Evolutionary conservation across 2,797 vertebrate genomes (phyloP).

Genomic region (Sebastiscus tertius): DNA sequence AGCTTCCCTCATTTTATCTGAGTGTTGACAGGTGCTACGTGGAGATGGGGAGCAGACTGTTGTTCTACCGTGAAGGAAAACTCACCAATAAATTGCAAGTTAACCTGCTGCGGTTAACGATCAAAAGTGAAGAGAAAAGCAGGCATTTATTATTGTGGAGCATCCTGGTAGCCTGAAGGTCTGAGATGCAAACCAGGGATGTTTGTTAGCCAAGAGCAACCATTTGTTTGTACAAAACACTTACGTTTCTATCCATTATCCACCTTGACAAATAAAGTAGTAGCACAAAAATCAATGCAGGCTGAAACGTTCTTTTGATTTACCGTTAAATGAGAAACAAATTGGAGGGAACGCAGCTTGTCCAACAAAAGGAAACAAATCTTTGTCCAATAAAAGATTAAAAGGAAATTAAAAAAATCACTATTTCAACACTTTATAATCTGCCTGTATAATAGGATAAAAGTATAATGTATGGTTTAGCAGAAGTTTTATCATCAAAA

Average conservation of each 20-base stretch:
- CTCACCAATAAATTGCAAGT: constrained; percentile 4
- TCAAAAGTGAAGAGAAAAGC: background rate
- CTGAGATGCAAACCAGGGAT: background rate
- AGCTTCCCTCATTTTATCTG: constrained; percentile 28
- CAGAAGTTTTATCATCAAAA: background rate
- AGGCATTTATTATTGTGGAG: background rate
- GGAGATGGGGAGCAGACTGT: constrained; percentile 16
- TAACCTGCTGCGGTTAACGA: constrained; percentile 13
- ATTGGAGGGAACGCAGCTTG: background rate
- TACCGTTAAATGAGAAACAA: background rate
- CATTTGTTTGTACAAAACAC: background rate
- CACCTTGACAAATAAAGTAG: background rate
- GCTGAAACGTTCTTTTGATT: background rate
- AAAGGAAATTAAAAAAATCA: background rate
- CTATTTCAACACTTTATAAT: background rate
- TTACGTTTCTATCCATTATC: background rate
- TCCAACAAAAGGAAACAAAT: background rate
- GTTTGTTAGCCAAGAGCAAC: background rate
- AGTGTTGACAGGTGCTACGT: constrained; percentile 51
- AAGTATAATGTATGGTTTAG: background rate
- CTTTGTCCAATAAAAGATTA: background rate
- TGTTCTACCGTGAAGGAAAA: constrained; percentile 10
- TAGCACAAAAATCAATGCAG: background rate
- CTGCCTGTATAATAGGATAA: background rate
- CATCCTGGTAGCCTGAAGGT: background rate